These are phyloP conservation scores for Megathymus violae DNA, from an alignment of 1,140 invertebrate species.

Conservation along the genomic window DNA sequence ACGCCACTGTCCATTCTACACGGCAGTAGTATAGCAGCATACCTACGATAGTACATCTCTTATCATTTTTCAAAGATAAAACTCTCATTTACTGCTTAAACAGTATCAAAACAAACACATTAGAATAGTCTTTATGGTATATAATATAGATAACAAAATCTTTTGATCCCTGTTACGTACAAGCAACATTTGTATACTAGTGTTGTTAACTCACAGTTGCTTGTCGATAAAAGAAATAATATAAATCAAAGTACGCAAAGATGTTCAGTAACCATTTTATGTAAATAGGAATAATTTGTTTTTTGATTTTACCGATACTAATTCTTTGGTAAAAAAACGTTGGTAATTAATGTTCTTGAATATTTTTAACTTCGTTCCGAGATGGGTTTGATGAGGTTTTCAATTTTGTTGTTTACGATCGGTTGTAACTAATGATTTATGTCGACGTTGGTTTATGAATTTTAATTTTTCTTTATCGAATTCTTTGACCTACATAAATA, in stretches of 20 bases:
- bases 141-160: conserved; percentile 5
- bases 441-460: conserved; percentile 7
- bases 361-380: conserved; percentile 38
- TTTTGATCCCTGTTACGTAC: background rate
- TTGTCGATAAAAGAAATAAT: conserved; percentile 63
- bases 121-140: conserved; percentile 5
- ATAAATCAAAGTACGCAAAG: conserved; percentile 64
- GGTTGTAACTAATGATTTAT: conserved; percentile 5
- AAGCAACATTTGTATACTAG: conserved; percentile 23
- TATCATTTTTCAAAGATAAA: conserved; percentile 73
- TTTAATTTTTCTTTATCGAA: background rate
- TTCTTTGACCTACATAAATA: background rate
- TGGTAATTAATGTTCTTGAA: conserved; percentile 44
- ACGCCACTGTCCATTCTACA: conserved; percentile 31
- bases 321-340: conserved; percentile 23
- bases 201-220: conserved; percentile 39
- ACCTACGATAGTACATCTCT: conserved; percentile 53
- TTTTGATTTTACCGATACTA: conserved; percentile 47
- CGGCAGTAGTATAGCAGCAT: conserved; percentile 16
- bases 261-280: conserved; percentile 45
- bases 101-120: conserved; percentile 15
- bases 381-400: conserved; percentile 26
- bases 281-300: conserved; percentile 60
- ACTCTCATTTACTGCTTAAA: conserved; percentile 36
- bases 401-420: conserved; percentile 11